phyloP scores from a whole-genome alignment of 2,888 invertebrate species.

The Patella ulyssiponensis region DNA sequence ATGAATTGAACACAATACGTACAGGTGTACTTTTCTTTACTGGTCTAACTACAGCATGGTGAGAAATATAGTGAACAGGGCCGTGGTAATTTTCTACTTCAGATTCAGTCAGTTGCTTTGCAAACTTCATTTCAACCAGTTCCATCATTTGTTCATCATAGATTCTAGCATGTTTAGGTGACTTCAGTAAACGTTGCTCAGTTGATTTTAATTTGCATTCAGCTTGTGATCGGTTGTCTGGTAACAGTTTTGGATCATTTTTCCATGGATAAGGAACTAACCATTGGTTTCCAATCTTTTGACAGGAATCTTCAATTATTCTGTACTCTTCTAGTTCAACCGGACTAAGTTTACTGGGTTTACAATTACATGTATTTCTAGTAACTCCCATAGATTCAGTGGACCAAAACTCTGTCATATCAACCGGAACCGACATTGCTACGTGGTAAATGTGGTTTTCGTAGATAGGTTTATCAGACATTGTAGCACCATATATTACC shows the following conservation, averaged over 20 bases:
- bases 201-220: slow-evolving; percentile 14
- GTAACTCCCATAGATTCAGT: neutral
- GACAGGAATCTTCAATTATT: neutral
- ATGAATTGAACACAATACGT: neutral
- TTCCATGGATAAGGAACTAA: neutral
- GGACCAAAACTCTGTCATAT: neutral
- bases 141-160: slow-evolving; percentile 14
- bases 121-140: neutral
- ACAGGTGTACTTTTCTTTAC: slow-evolving; percentile 2
- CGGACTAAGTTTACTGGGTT: neutral
- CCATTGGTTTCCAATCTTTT: slow-evolving; percentile 5
- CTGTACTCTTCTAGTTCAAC: neutral
- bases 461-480: neutral
- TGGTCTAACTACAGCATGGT: slow-evolving; percentile 22
- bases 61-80: slow-evolving; percentile 20
- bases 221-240: slow-evolving; percentile 8
- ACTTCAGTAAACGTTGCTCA: slow-evolving; percentile 11
- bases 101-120: neutral
- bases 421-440: neutral
- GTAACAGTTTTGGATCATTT: neutral
- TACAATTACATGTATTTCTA: neutral
- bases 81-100: slow-evolving; percentile 3
- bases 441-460: neutral
- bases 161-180: neutral
- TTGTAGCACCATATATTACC: no score